A percentile compares a stretch with the other conserved stretches of the same genome.
Evolutionary conservation across 1,140 invertebrate genomes (phyloP).

Genomic region (Pseudomyrmex cubaensis): DNA sequence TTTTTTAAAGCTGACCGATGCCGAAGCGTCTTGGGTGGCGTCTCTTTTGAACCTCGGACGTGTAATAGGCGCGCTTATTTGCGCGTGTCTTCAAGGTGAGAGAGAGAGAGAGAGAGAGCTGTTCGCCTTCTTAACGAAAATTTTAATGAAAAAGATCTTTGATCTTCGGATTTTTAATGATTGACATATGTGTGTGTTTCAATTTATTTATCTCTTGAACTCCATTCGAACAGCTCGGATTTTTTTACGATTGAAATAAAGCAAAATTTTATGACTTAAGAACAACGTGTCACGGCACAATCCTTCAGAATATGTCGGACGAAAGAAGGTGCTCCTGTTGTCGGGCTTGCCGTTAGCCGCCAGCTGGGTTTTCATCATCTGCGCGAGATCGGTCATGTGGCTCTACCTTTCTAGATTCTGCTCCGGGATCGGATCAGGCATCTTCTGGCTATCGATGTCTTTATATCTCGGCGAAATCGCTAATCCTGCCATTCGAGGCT

Average conservation of each 20-base stretch:
- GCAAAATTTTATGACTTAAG: slow-evolving; percentile 58
- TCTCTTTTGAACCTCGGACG: slow-evolving; percentile 82
- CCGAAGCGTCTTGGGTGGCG: slow-evolving; percentile 82
- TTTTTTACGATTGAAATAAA: neutral
- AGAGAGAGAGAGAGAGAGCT: no score
- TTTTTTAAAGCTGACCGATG: slow-evolving; percentile 74
- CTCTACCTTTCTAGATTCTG: slow-evolving; percentile 85
- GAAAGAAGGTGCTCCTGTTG: slow-evolving; percentile 85
- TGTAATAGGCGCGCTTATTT: slow-evolving; percentile 76
- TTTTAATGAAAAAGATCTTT: no score
- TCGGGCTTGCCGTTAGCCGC: slow-evolving; percentile 83
- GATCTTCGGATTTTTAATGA: no score
- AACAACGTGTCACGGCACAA: slow-evolving; percentile 66
- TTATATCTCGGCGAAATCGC: slow-evolving; percentile 86
- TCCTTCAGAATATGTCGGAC: slow-evolving; percentile 85
- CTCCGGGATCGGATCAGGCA: slow-evolving; percentile 85
- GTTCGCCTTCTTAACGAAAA: neutral
- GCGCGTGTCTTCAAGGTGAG: slow-evolving; percentile 81
- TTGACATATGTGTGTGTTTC: neutral
- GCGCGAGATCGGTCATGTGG: slow-evolving; percentile 78
- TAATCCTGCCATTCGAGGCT: slow-evolving; percentile 86
- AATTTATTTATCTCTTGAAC: neutral
- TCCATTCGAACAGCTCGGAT: neutral
- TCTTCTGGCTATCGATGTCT: slow-evolving; percentile 84
- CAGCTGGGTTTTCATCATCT: slow-evolving; percentile 85